Conservation (phyloP, 2,113 vertebrate genomes). For the Ctenodactylus gundi region DNA sequence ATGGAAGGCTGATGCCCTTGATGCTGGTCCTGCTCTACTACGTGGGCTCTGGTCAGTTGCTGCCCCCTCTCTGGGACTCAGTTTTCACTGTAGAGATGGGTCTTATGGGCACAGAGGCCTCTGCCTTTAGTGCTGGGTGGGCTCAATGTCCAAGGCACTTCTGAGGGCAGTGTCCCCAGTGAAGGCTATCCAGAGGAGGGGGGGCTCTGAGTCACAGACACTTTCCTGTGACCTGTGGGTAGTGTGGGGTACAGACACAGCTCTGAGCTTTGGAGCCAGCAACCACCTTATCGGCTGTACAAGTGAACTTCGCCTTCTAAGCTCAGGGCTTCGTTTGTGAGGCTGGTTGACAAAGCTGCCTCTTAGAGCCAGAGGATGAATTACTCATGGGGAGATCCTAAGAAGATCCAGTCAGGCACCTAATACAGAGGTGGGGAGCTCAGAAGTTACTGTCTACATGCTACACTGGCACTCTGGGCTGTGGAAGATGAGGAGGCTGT, state of each 20-base stretch:
- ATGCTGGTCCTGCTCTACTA: background rate
- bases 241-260: background rate
- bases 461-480: background rate
- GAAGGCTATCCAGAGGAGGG: background rate
- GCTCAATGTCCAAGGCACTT: background rate
- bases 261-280: background rate
- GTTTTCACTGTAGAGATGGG: background rate
- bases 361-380: background rate
- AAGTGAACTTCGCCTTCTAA: background rate
- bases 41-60: background rate
- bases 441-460: background rate
- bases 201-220: background rate
- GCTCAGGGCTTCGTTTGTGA: background rate
- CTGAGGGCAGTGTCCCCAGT: background rate
- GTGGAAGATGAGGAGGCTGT: background rate
- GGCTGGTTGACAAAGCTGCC: background rate
- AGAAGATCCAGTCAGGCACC: background rate
- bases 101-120: background rate
- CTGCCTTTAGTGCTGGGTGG: background rate
- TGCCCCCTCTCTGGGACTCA: background rate
- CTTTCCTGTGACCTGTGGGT: background rate
- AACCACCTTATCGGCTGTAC: background rate
- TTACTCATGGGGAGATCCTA: background rate
- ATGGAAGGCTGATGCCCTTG: background rate
- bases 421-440: background rate